Base-by-base conservation (phyloP, 2,797 vertebrate genomes). In the Merluccius polli region DNA sequence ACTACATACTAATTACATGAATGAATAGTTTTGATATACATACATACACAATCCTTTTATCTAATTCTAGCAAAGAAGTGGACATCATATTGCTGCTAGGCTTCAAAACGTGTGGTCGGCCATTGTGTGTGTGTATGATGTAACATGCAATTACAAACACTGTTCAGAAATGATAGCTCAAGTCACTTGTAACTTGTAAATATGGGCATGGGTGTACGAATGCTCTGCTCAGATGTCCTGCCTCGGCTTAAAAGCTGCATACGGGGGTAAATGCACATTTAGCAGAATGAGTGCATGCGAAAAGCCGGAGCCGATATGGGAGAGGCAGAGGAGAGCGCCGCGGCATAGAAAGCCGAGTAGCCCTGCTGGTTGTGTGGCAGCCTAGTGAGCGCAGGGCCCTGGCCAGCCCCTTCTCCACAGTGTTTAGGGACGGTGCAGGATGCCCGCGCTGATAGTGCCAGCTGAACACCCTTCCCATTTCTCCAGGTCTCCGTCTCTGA, bases 401-500 rank as follows among this genome's bases (percentile, higher is more conserved):
- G 87, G 85, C 90, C 90, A 93, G 89, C 90, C 91, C 89, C 88
- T 93, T 93, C 90, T 90, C 91, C 91, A 90, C 92, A 92, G 92
- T 81, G 86, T 92, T 93, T 92, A 92, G 92, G 91, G 89, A 93
- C 87, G 91, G 91, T 92, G 93, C 90, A 90, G 93, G 92, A 94
- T 92, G 93, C 87, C 91, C 86, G 78, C 88, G 89, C 89, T 89
- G 93, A 94, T 94, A 92, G 93, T 89, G 91, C 90, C 92, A 92
- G 92, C 91, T 93, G 91, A 93, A 92, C 90, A 92, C 90, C 91
- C 90, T 88, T 91, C 89, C 76, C 90, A 93, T 92, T 93, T 92
- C 93, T 93, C 92, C 93, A 93, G 93, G 93, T 94, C 93, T 94
- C 91, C 92, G 92, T 94, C 90, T 94, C 92, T 91, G 90, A 91